A percentile compares a stretch with the other conserved stretches of the same genome.
These are phyloP conservation scores for Uloborus diversus DNA, from an alignment of 1,140 invertebrate species.

Conservation along the genomic window DNA sequence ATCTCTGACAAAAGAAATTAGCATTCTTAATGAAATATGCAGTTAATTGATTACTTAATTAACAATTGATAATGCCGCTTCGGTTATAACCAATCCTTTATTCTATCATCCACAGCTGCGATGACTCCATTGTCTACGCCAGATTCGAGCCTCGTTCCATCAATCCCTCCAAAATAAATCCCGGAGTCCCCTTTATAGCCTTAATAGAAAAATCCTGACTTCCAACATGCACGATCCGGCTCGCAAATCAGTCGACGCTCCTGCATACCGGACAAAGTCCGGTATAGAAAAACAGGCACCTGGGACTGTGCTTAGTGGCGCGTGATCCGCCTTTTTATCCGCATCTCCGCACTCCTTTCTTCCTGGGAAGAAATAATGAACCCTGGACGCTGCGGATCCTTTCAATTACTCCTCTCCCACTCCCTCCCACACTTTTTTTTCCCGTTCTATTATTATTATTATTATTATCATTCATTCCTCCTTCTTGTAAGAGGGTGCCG, in stretches of 20 bases:
- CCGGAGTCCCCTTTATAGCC: constrained; percentile 20
- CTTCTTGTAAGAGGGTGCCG: background rate
- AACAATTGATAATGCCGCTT: too few relatives aligned
- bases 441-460: constrained; percentile 15
- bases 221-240: background rate
- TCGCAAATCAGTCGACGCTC: background rate
- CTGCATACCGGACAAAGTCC: constrained; percentile 39
- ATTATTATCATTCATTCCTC: background rate
- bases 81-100: too few relatives aligned
- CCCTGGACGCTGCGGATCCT: constrained; percentile 18
- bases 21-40: too few relatives aligned
- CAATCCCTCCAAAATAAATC: constrained; percentile 22
- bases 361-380: constrained; percentile 33
- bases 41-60: too few relatives aligned
- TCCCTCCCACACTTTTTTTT: background rate
- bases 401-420: constrained; percentile 33
- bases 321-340: constrained; percentile 42
- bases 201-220: constrained; percentile 38
- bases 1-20: too few relatives aligned
- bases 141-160: too few relatives aligned
- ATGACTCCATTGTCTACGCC: too few relatives aligned
- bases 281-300: constrained; percentile 19
- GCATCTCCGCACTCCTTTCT: constrained; percentile 4
- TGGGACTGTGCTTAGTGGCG: constrained; percentile 37
- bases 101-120: too few relatives aligned